Conservation (phyloP, 2,113 vertebrate species). For the Nicator chloris region DNA sequence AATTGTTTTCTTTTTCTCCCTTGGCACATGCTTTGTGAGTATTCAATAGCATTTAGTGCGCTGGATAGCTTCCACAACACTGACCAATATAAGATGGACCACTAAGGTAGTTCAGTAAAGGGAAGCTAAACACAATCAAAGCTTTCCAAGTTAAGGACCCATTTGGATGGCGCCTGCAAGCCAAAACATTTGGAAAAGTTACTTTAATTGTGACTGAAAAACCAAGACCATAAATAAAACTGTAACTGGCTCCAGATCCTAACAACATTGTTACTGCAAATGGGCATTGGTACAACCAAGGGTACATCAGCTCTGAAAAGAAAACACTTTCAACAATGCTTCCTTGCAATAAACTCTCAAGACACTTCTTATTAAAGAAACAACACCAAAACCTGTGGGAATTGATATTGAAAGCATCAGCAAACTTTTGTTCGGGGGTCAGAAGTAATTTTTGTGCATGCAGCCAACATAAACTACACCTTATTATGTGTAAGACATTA, state of each 20-base stretch:
- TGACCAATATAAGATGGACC: neutral
- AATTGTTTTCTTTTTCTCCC: neutral
- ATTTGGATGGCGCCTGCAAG: slow-evolving; percentile 10
- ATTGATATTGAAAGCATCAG: neutral
- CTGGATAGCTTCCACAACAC: neutral
- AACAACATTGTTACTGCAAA: neutral
- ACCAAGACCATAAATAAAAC: slow-evolving; percentile 55
- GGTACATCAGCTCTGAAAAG: slow-evolving; percentile 1
- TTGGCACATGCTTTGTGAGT: neutral
- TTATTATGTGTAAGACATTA: neutral
- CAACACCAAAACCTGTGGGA: neutral
- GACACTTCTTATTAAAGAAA: neutral
- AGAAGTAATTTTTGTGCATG: neutral
- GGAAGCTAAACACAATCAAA: neutral
- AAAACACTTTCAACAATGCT: neutral
- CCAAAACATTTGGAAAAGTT: slow-evolving; percentile 55
- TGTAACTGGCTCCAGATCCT: slow-evolving; percentile 46
- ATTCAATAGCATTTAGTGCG: neutral
- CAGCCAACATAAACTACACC: neutral
- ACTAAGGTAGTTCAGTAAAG: slow-evolving; percentile 22
- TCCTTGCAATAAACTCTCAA: neutral
- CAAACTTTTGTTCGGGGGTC: neutral
- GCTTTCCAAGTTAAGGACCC: slow-evolving; percentile 28
- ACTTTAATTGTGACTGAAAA: slow-evolving; percentile 58
- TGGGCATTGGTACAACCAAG: neutral